Evolutionary conservation across 1,140 invertebrate genomes (phyloP), one percentile per base, ranked within the genome.

Genomic region (Brachionus rotundiformis): DNA sequence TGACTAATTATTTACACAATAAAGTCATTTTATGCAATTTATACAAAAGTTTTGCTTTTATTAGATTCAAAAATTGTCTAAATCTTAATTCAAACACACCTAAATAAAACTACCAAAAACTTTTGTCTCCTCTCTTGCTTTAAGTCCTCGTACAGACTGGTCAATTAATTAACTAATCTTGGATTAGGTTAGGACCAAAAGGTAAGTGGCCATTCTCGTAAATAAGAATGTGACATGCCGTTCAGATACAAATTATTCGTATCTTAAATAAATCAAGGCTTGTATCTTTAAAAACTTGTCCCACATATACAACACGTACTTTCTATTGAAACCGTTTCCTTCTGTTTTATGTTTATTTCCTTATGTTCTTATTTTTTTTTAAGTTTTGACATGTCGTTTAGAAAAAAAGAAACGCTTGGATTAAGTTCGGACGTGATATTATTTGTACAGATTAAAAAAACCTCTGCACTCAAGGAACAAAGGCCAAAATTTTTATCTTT

Each of bases 131-230:
- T 19, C 47, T n/a, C n/a, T n/a, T n/a, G n/a, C 19, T 54, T 54
- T 54, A 54, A 54, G 7, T 54, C 47, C 7, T 19, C n/a, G 47
- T n/a, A 19, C 7, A 54, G 47, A 54, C 47, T 54, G 19, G 47
- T n/a, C 47, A 54, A 54, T 54, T 54, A 54, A 54, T 54, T 54
- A 54, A 54, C 47, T 54, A 54, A 54, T 54, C 47, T 54, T 54
- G 47, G 47, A 54, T 54, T 54, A 54, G 23, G n/a, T 54, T 54
- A 7, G 47, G 47, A 54, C 47, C 47, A 54, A 54, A 54, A 54
- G 47, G 16, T 54, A 54, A 54, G 19, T 19, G 47, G 16, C 2
- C 16, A 6, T 19, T 49, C 16, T 54, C 16, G 0, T 7, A 41
- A 41, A 41, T 41, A 41, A 54, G 23, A 19, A 16, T 54, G 47